These are phyloP conservation scores for Chaetogeoica ovagalla DNA, from an alignment of 2,888 invertebrate species.

Conservation along the genomic window DNA sequence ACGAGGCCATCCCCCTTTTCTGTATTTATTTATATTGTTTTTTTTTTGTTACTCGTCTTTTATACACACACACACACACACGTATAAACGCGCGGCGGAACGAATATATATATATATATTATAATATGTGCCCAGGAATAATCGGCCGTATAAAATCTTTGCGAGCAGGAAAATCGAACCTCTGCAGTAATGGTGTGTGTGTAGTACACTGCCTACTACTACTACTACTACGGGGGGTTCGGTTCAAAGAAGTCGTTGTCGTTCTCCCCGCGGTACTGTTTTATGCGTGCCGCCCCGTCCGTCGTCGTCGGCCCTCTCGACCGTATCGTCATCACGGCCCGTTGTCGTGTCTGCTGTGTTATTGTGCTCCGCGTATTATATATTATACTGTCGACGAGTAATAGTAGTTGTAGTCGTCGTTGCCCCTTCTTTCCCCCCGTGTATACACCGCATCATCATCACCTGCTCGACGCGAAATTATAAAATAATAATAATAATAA, in stretches of 20 bases:
- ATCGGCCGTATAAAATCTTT: constrained; percentile 19
- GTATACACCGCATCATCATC: not conserved
- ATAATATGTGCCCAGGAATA: not conserved
- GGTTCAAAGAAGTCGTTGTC: not conserved
- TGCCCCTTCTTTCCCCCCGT: too few species aligned
- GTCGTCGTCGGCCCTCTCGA: too few species aligned
- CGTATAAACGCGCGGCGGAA: not conserved
- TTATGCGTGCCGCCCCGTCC: too few species aligned
- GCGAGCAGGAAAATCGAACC: not conserved
- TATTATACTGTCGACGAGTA: too few species aligned
- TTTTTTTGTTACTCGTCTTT: not conserved
- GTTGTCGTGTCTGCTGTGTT: not conserved
- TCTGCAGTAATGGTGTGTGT: not conserved
- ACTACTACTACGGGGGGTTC: not conserved
- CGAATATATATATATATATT: not conserved
- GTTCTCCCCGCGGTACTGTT: too few species aligned
- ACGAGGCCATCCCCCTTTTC: too few species aligned
- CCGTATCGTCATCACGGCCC: too few species aligned
- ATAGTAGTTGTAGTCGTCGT: not conserved
- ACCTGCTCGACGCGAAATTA: constrained; percentile 41
- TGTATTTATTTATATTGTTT: too few species aligned
- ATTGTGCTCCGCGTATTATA: not conserved
- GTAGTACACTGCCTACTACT: too few species aligned
- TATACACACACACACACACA: not conserved
- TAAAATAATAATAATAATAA: too few species aligned